Base-by-base conservation (phyloP, 2,888 invertebrate species). In the Calameuta pallipes region DNA sequence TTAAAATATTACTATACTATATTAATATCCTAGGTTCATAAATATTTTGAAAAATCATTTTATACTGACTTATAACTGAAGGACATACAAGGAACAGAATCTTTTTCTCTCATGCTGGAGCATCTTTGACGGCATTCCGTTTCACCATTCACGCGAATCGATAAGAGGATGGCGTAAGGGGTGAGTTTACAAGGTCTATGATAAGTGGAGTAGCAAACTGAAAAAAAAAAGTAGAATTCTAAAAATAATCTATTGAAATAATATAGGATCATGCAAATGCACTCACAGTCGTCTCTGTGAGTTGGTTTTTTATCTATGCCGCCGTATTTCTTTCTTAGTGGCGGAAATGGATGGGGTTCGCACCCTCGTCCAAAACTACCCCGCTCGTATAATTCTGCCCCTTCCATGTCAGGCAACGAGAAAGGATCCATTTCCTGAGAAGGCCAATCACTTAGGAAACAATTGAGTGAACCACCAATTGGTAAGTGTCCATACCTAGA, bases 331-430 rank as follows among this genome's bases (percentile, higher is more conserved):
- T 56, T 56, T 23, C 56, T 56, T 56, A 56, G 56, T 13, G 81
- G 80, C n/a, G 89, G 86, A 79, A 92, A 92, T 83, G 92, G 93
- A 79, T 95, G 95, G 0, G 96, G 94, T 89, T 97, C 96, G 85
- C 97, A 97, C 0, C 97, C 97, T 76, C 96, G 94, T 0, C 96
- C 97, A 85, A 95, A 97, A 89, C 96, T 97, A 0, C 96, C 96
- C 73, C 97, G 92, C 80, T 97, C 95, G 84, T 96, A 97, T 35
- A 97, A 91, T 90, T 97, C 96, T 78, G 96, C 96, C 0, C 94
- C 94, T 1, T 93, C 85, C 84, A 87, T 92, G 81, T 95, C 95
- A 6, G 94, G 92, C 71, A 94, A 92, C 35, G 94, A 92, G 33
- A 88, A 90, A 73, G 94, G 93, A 86, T 95, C 93, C 79, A 96